These are phyloP conservation scores for Pogonocichla stellata DNA, from an alignment of 2,113 vertebrate species.

Conservation along the genomic window DNA sequence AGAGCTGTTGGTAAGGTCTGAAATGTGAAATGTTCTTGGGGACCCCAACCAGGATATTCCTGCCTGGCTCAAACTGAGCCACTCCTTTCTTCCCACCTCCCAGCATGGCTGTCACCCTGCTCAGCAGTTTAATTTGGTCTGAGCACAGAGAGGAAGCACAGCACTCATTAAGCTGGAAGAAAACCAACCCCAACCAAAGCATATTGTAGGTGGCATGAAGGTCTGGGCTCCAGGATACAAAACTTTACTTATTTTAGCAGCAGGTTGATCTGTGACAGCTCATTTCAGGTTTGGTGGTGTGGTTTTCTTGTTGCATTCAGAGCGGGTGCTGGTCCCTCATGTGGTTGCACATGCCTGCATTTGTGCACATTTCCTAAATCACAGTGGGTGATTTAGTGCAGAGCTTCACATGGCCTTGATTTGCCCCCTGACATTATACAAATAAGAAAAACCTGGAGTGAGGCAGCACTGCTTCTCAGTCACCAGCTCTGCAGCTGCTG, in stretches of 20 bases:
- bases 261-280: background rate
- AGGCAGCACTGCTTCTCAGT: background rate
- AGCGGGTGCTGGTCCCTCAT: background rate
- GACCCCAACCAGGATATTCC: background rate
- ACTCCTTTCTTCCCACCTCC: background rate
- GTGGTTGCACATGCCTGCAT: fast-evolving
- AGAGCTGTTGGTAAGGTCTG: background rate
- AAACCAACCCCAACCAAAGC: background rate
- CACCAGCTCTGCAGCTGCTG: background rate
- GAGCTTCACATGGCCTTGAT: background rate
- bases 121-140: background rate
- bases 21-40: background rate
- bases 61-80: background rate
- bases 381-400: background rate
- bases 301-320: background rate
- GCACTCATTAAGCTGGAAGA: background rate
- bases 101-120: fast-evolving
- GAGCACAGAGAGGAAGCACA: background rate
- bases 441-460: background rate
- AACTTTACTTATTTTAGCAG: background rate
- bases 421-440: background rate
- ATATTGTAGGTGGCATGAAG: background rate
- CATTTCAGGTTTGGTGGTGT: background rate
- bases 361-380: background rate
- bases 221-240: background rate